Percentiles rank a stretch among this genome's conserved stretches.
These are phyloP conservation scores for Lepidochitona cinerea DNA, from an alignment of 2,888 invertebrate species.

Conservation along the genomic window DNA sequence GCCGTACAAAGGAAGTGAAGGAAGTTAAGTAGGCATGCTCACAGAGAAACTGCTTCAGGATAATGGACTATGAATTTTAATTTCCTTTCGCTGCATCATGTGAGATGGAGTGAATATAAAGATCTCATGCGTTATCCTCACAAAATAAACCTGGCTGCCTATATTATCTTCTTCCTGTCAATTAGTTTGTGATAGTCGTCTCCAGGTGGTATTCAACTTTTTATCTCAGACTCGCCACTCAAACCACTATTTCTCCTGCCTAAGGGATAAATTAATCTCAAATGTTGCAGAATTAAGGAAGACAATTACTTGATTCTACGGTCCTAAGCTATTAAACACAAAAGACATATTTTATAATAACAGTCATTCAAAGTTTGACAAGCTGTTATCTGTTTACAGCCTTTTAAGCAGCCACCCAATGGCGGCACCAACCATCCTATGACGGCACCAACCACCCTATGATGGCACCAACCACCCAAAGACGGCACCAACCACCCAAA, in stretches of 20 bases:
- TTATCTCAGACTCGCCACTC: background rate
- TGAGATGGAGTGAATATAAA: background rate
- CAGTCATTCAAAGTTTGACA: too few species aligned
- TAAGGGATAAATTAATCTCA: background rate
- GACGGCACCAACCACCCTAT: too few species aligned
- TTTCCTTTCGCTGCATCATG: background rate
- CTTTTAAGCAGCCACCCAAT: too few species aligned
- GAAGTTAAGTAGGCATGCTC: background rate
- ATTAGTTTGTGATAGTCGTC: constrained; percentile 1
- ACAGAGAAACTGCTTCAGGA: background rate
- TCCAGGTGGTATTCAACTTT: background rate
- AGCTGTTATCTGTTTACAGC: too few species aligned
- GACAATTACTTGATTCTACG: too few species aligned
- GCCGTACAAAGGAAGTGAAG: background rate
- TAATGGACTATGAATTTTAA: constrained; percentile 7
- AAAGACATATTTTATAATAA: too few species aligned
- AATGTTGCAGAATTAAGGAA: too few species aligned
- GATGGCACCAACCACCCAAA: too few species aligned
- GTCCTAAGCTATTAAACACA: too few species aligned
- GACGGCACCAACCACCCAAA: too few species aligned
- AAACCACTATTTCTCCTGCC: too few species aligned
- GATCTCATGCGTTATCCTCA: background rate
- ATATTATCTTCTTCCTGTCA: constrained; percentile 5
- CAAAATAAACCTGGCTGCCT: background rate
- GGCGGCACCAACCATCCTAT: too few species aligned